Conservation (phyloP, 2,113 vertebrate species). For the Macaca fascicularis region DNA sequence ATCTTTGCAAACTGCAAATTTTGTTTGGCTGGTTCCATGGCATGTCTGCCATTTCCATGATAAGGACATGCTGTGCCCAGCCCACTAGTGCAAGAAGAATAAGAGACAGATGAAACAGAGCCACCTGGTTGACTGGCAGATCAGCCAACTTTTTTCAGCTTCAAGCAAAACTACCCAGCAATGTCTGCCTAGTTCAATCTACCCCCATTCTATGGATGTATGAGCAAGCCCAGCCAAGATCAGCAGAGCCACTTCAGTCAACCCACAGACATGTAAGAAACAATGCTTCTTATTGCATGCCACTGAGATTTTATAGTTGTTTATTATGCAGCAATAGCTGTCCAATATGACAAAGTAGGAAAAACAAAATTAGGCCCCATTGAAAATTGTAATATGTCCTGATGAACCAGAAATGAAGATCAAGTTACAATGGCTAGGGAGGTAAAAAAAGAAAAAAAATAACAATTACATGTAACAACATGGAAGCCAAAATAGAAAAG, state of each 20-base stretch:
- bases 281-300: not conserved
- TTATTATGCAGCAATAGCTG: not conserved
- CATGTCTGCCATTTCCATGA: not conserved
- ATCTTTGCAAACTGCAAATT: not conserved
- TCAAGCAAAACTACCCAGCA: not conserved
- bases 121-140: not conserved
- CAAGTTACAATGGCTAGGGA: not conserved
- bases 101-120: not conserved
- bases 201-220: not conserved
- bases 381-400: not conserved
- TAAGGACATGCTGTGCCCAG: not conserved
- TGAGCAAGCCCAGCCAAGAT: not conserved
- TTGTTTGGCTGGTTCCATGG: not conserved
- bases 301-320: not conserved
- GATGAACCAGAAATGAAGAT: not conserved
- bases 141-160: not conserved
- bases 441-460: not conserved
- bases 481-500: not conserved
- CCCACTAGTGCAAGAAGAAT: not conserved
- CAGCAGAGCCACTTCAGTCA: not conserved
- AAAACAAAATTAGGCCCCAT: not conserved
- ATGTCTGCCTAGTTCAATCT: not conserved
- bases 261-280: not conserved
- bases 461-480: not conserved
- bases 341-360: not conserved